Evolutionary conservation across 2,113 vertebrate species (phyloP).

Genomic region (Kryptolebias marmoratus): DNA sequence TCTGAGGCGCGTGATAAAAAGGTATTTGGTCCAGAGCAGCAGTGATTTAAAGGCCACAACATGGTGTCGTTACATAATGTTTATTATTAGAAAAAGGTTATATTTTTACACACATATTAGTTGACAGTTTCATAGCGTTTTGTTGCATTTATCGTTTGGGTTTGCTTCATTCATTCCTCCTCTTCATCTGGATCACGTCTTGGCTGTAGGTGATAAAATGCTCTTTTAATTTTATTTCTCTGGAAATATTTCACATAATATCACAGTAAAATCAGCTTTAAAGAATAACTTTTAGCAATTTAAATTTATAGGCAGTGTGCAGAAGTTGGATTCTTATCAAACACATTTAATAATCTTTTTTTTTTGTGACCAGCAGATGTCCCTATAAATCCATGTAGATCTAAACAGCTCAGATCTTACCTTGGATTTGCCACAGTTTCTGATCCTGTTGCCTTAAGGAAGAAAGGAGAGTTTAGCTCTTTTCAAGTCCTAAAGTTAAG

Average conservation of each 20-base stretch:
- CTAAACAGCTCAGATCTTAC: slow-evolving; percentile 36
- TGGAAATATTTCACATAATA: slow-evolving; percentile 2
- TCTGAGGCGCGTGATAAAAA: no score
- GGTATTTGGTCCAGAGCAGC: background rate
- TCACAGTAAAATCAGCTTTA: background rate
- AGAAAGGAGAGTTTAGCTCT: slow-evolving; percentile 4
- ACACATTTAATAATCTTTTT: background rate
- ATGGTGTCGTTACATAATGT: slow-evolving; percentile 15
- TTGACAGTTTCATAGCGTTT: background rate
- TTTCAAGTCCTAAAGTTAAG: background rate
- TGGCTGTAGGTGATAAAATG: slow-evolving; percentile 33
- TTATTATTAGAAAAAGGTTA: slow-evolving; percentile 62
- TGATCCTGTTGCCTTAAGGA: slow-evolving; percentile 73
- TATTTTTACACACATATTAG: slow-evolving; percentile 39
- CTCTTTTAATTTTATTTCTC: background rate
- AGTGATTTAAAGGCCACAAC: background rate
- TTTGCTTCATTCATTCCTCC: slow-evolving; percentile 16
- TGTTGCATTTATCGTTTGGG: background rate
- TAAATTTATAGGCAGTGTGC: background rate
- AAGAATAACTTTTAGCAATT: background rate
- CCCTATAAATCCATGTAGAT: slow-evolving; percentile 10
- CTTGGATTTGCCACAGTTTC: slow-evolving; percentile 71
- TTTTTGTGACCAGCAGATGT: slow-evolving; percentile 46
- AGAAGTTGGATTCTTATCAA: background rate
- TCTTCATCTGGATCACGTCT: slow-evolving; percentile 29